Evolutionary conservation across 2,113 vertebrate genomes (phyloP).

Genomic region (Baryphthengus martii): DNA sequence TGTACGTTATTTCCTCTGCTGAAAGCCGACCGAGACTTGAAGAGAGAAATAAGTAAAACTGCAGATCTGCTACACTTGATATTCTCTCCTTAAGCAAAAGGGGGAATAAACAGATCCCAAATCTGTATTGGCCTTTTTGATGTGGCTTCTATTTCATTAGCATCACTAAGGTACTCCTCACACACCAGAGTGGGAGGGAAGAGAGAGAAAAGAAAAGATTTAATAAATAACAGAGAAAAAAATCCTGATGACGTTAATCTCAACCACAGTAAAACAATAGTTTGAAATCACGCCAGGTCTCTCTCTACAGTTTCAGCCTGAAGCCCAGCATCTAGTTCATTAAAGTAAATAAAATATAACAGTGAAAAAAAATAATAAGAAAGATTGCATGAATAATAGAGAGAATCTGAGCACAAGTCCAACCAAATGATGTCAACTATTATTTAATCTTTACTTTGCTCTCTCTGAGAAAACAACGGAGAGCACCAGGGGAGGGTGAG

Average conservation of each 20-base stretch:
- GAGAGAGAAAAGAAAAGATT: neutral
- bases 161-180: conserved; percentile 8
- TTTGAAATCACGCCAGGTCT: neutral
- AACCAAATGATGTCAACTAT: conserved; percentile 52
- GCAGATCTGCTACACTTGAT: neutral
- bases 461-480: conserved; percentile 30
- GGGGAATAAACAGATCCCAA: neutral
- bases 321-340: neutral
- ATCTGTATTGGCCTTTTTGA: neutral
- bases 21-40: neutral
- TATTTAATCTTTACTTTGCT: conserved; percentile 52
- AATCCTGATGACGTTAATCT: conserved; percentile 21
- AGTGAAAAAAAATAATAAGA: conserved; percentile 39
- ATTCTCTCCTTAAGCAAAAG: neutral
- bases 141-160: neutral
- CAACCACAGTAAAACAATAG: conserved; percentile 42
- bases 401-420: conserved; percentile 40
- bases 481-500: neutral
- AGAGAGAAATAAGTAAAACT: neutral
- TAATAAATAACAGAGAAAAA: conserved; percentile 47
- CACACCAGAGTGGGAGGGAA: neutral
- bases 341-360: conserved; percentile 56
- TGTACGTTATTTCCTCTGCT: neutral
- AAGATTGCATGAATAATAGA: conserved; percentile 43
- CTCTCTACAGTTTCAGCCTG: neutral